Percentiles rank a stretch among this genome's conserved stretches.
phyloP scores from a whole-genome alignment of 2,797 vertebrate genomes.

The Harpagifer antarcticus region DNA sequence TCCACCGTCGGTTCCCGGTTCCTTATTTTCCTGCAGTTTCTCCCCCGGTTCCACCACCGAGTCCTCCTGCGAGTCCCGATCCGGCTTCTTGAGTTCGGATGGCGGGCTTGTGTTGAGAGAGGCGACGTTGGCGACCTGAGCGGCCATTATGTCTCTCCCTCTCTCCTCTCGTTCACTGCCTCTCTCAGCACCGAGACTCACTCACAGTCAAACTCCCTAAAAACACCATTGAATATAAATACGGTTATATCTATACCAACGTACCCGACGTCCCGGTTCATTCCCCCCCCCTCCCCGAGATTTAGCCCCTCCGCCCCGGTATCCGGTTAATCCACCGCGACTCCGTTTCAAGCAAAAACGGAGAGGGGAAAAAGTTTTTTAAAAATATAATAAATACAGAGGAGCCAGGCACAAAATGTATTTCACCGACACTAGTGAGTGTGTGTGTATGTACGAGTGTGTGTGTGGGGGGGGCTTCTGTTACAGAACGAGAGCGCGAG shows the following conservation, averaged over 20 bases:
- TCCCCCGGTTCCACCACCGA: constrained; percentile 87
- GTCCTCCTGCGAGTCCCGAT: constrained; percentile 90
- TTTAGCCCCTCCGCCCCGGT: constrained; percentile 79
- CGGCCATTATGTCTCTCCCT: constrained; percentile 92
- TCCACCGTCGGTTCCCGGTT: constrained; percentile 82
- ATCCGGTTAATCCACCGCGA: constrained; percentile 85
- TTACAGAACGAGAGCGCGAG: constrained; percentile 88
- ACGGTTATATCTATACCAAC: constrained; percentile 83
- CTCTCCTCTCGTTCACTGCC: constrained; percentile 74
- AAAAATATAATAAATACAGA: constrained; percentile 82
- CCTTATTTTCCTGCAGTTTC: constrained; percentile 87
- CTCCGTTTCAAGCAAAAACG: constrained; percentile 82
- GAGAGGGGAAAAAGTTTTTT: constrained; percentile 73
- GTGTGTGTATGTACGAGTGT: constrained; percentile 54
- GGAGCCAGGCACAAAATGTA: constrained; percentile 76
- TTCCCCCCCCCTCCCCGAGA: constrained; percentile 73
- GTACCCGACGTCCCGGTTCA: constrained; percentile 86
- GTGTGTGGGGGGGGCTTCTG: constrained; percentile 78
- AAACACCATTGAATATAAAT: constrained; percentile 85
- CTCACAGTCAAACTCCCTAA: constrained; percentile 79
- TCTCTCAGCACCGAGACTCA: constrained; percentile 84
- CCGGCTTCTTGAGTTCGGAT: constrained; percentile 96
- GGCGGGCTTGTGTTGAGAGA: constrained; percentile 92
- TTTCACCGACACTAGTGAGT: constrained; percentile 79
- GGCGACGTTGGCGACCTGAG: constrained; percentile 97